phyloP scores from a whole-genome alignment of 1,140 invertebrate genomes.

The Lepidurus apus region DNA sequence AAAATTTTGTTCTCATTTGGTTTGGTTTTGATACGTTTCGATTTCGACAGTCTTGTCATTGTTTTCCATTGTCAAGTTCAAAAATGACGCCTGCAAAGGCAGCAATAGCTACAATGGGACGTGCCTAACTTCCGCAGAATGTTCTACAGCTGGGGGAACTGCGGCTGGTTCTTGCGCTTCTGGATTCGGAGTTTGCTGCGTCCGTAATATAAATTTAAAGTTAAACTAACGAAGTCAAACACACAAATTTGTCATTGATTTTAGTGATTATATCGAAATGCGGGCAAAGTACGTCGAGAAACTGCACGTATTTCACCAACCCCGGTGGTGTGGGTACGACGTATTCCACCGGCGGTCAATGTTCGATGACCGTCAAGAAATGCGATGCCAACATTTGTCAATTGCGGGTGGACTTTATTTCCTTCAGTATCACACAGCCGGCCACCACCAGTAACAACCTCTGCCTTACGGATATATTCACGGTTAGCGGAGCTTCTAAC shows the following conservation, averaged over 20 bases:
- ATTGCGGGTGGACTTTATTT: constrained; percentile 61
- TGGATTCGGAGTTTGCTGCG: constrained; percentile 68
- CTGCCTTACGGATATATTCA: constrained; percentile 63
- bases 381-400: constrained; percentile 27
- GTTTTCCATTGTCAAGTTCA: constrained; percentile 31
- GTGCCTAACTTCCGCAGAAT: constrained; percentile 51
- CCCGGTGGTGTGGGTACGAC: constrained; percentile 44
- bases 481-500: constrained; percentile 44
- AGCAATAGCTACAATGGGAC: constrained; percentile 35
- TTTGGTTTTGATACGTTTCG: neutral
- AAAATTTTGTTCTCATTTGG: neutral
- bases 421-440: constrained; percentile 64
- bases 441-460: constrained; percentile 56
- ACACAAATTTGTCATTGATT: neutral
- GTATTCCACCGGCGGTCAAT: neutral
- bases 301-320: constrained; percentile 78
- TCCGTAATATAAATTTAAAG: constrained; percentile 50
- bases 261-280: constrained; percentile 47
- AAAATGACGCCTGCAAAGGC: constrained; percentile 26
- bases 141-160: constrained; percentile 54
- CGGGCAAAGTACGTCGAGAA: constrained; percentile 60
- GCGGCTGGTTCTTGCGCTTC: constrained; percentile 61
- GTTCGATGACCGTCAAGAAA: constrained; percentile 16
- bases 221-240: neutral
- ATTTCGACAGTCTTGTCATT: constrained; percentile 27